Percentiles rank a stretch among this genome's conserved stretches.
phyloP scores from a whole-genome alignment of 2,797 vertebrate genomes.

The Pelobates cultripes region DNA sequence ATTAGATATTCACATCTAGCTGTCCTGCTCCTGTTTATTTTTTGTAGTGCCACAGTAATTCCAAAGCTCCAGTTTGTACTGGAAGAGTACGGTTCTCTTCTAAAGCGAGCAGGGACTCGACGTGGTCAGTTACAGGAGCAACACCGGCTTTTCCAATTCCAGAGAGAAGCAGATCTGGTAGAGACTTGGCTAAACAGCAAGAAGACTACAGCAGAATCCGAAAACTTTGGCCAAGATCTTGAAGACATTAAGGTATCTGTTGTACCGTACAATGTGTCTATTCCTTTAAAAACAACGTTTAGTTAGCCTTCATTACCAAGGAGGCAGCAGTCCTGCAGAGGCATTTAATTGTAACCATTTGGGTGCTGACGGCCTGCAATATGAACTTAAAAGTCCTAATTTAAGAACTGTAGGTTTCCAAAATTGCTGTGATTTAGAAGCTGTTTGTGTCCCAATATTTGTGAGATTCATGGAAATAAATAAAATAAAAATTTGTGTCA shows the following conservation, averaged over 20 bases:
- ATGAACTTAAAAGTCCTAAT: too few species aligned
- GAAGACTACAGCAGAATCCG: slow-evolving; percentile 72
- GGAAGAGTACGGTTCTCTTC: slow-evolving; percentile 70
- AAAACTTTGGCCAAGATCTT: slow-evolving; percentile 84
- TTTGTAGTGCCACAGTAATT: slow-evolving; percentile 28
- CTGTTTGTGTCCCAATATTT: too few species aligned
- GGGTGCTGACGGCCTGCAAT: too few species aligned
- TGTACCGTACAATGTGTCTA: too few species aligned
- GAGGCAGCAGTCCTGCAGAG: too few species aligned
- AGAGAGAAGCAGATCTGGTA: slow-evolving; percentile 80
- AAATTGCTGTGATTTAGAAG: too few species aligned
- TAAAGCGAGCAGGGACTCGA: slow-evolving; percentile 68
- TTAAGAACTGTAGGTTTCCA: too few species aligned
- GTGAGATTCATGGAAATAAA: too few species aligned
- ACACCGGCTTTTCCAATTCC: slow-evolving; percentile 79
- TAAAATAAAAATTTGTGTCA: background rate
- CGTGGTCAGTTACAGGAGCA: slow-evolving; percentile 73
- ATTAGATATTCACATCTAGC: too few species aligned
- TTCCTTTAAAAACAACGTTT: too few species aligned
- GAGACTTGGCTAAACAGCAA: slow-evolving; percentile 82
- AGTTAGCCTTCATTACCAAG: too few species aligned
- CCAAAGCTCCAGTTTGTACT: slow-evolving; percentile 66
- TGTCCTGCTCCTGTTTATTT: background rate
- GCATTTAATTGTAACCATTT: too few species aligned
- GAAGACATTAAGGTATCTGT: slow-evolving; percentile 78